Evolutionary conservation across 2,888 invertebrate genomes (phyloP), one percentile per base, ranked within the genome.

Genomic region (Dasysyrphus albostriatus): DNA sequence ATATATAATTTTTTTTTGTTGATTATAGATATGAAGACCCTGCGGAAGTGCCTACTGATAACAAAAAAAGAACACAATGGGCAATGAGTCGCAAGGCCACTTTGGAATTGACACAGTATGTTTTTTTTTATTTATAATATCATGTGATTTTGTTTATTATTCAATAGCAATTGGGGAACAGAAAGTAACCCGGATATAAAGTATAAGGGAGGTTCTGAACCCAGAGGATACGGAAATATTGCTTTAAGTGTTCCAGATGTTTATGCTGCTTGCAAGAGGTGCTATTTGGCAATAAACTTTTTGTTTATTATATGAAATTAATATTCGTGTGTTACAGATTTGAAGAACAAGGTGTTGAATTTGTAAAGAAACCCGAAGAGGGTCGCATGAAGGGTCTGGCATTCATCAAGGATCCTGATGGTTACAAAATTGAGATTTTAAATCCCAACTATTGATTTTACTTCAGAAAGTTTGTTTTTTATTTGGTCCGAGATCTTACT

Each of bases 371-470:
- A 88, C 98, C 98, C 0, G 95, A 96, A 90, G 98, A 98, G 89
- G 98, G 98, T 0, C 97, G 96, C 91, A 98, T 98, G 98, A 98
- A 97, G 92, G 98, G 98, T 0, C 93, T 98, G 61, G 98, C 98
- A 3, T 98, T 98, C 92, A 97, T 98, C 81, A 96, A 97, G 89
- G 98, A 98, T 92, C 98, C 98, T 0, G 98, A 98, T 92, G 98
- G 98, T 42, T 98, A 98, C 91, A 98, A 98, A 98, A 98, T 98
- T 90, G 98, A 98, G 92, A 97, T 98, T 81, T 95, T 98, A 90
- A 95, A 94, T 88, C 92, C 94, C 73, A 89, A 91, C 88, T 54
- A 69, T 19, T 69, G 16, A 69, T 69, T 14, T 8, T 67, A 1
- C 19, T 12, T 16, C 1, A 34, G n/a, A 29, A 8, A 42, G 5